phyloP scores from a whole-genome alignment of 2,888 invertebrate species.

The Dastarcus helophoroides region DNA sequence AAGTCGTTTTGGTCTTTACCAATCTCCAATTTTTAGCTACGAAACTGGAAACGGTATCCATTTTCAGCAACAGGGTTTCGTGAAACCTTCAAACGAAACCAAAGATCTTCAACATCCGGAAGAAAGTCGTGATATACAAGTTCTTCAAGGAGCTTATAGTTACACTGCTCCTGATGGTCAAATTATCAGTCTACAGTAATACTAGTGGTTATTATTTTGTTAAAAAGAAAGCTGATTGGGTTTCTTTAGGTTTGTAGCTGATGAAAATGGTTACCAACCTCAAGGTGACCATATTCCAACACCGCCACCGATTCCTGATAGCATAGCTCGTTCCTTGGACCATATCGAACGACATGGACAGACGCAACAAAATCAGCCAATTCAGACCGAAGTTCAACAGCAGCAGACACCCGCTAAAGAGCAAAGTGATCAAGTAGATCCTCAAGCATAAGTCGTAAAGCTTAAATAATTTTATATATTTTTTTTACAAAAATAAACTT shows the following conservation, averaged over 20 bases:
- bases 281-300: slow-evolving; percentile 54
- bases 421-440: slow-evolving; percentile 1
- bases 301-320: slow-evolving; percentile 29
- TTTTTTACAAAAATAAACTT: no score
- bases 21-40: slow-evolving; percentile 41
- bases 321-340: slow-evolving; percentile 5
- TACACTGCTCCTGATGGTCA: slow-evolving; percentile 62
- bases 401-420: not conserved
- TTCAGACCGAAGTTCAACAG: not conserved
- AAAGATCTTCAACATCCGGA: slow-evolving; percentile 10
- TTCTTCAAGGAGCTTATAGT: slow-evolving; percentile 55
- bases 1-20: slow-evolving; percentile 2
- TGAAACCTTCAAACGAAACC: slow-evolving; percentile 42
- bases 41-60: slow-evolving; percentile 71
- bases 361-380: not conserved
- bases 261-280: slow-evolving; percentile 61
- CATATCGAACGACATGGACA: slow-evolving; percentile 4
- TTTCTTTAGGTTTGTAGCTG: slow-evolving; percentile 50
- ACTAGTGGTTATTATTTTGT: not conserved
- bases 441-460: no score
- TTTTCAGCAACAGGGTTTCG: slow-evolving; percentile 59
- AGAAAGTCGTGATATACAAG: slow-evolving; percentile 43
- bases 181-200: slow-evolving; percentile 47
- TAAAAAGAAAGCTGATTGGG: not conserved
- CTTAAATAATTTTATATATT: no score